A percentile compares a stretch with the other conserved stretches of the same genome.
Evolutionary conservation across 2,113 vertebrate genomes (phyloP).

Genomic region (Platichthys flesus): DNA sequence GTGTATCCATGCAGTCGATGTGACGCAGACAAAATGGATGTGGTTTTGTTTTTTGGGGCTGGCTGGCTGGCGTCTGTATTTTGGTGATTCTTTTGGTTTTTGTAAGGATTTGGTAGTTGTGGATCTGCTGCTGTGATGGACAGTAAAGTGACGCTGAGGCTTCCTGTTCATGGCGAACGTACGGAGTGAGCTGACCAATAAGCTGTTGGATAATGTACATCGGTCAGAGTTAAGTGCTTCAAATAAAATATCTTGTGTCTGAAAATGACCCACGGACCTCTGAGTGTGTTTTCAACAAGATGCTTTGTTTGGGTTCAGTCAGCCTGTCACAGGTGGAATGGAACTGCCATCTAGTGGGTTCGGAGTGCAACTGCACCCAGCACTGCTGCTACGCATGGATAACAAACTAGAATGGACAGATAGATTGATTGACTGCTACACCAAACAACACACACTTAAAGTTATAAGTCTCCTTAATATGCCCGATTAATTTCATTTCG

Average conservation of each 20-base stretch:
- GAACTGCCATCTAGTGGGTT: constrained; percentile 57
- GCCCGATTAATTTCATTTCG: too few relatives aligned
- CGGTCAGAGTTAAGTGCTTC: constrained; percentile 71
- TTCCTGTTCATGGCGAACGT: constrained; percentile 58
- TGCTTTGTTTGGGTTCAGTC: neutral
- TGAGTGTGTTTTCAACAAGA: neutral
- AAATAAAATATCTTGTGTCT: constrained; percentile 79
- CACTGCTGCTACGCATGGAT: too few relatives aligned
- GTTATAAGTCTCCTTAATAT: too few relatives aligned
- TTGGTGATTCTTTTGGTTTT: constrained; percentile 41
- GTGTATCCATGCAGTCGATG: constrained; percentile 34
- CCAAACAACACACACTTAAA: too few relatives aligned
- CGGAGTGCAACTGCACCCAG: neutral
- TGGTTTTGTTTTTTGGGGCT: constrained; percentile 59
- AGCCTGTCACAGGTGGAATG: neutral
- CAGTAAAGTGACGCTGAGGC: constrained; percentile 55
- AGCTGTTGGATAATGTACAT: constrained; percentile 76
- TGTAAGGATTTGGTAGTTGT: constrained; percentile 43
- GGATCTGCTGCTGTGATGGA: constrained; percentile 72
- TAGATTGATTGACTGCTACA: too few relatives aligned
- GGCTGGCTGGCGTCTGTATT: constrained; percentile 61
- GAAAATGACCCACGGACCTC: constrained; percentile 32
- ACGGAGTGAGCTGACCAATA: constrained; percentile 53
- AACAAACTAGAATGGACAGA: too few relatives aligned
- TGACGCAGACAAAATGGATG: constrained; percentile 60